phyloP scores from a whole-genome alignment of 37 sponge, comb jelly and placozoan species.

The Halisarca cf. caerulea region DNA sequence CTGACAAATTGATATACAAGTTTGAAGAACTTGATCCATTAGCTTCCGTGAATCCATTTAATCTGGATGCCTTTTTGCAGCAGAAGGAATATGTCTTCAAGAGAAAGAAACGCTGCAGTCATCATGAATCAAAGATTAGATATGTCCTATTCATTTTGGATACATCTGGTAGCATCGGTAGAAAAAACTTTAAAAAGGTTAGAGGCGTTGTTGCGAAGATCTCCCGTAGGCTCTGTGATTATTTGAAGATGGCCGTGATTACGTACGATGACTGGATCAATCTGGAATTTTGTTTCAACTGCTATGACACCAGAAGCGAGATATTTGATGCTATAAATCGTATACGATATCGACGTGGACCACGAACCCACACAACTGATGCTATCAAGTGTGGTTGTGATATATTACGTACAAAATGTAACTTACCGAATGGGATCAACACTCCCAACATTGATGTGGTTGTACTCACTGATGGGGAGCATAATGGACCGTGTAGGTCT shows the following conservation, averaged over 20 bases:
- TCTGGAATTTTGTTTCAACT: constrained; percentile 46
- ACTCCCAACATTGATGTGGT: constrained; percentile 39
- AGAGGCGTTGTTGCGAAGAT: neutral
- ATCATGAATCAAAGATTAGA: too few relatives aligned
- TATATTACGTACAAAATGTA: constrained; percentile 13
- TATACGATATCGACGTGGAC: neutral
- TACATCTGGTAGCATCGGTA: constrained; percentile 19
- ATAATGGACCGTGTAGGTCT: constrained; percentile 19
- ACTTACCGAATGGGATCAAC: neutral
- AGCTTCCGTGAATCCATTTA: too few relatives aligned
- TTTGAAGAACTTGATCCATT: too few relatives aligned
- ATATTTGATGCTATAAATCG: neutral
- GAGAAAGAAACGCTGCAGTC: too few relatives aligned
- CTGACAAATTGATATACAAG: too few relatives aligned
- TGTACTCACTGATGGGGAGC: constrained; percentile 37
- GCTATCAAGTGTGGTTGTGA: constrained; percentile 42
- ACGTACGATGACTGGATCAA: constrained; percentile 17
- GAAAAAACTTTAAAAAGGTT: neutral
- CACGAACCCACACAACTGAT: constrained; percentile 15
- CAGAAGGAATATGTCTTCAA: too few relatives aligned
- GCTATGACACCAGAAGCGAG: neutral
- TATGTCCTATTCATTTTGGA: constrained; percentile 13
- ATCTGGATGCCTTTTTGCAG: too few relatives aligned
- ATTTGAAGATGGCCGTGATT: constrained; percentile 19
- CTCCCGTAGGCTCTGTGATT: neutral